phyloP scores from a whole-genome alignment of 2,888 invertebrate species.

The Muschampia plurimacula region DNA sequence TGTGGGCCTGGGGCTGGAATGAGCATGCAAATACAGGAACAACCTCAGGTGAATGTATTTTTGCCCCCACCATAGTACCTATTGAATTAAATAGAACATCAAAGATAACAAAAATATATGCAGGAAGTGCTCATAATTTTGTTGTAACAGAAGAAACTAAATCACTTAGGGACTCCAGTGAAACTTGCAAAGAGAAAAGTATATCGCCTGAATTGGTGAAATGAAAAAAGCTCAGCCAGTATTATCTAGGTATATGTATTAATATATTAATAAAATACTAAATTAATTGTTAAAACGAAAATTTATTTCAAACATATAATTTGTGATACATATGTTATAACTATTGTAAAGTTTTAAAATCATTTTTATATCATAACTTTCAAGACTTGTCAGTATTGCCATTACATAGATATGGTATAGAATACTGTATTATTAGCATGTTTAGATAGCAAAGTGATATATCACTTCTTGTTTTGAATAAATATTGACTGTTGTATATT shows the following conservation, averaged over 20 bases:
- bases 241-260: background rate
- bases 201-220: constrained; percentile 5
- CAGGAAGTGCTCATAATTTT: constrained; percentile 80
- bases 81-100: constrained; percentile 48
- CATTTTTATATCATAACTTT: constrained; percentile 25
- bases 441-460: constrained; percentile 2
- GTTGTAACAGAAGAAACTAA: constrained; percentile 55
- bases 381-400: constrained; percentile 23
- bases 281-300: constrained; percentile 15
- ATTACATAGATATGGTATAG: constrained; percentile 8
- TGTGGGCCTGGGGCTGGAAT: constrained; percentile 96
- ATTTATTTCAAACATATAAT: constrained; percentile 35
- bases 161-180: background rate
- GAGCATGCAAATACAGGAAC: constrained; percentile 95
- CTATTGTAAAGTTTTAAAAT: constrained; percentile 35
- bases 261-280: constrained; percentile 7
- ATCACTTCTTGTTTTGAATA: background rate
- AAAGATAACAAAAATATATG: constrained; percentile 65
- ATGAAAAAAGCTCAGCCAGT: background rate
- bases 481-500: constrained; percentile 13
- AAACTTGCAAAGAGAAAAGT: background rate
- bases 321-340: constrained; percentile 28
- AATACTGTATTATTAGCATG: constrained; percentile 13
- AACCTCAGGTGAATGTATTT: constrained; percentile 58
- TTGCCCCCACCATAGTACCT: constrained; percentile 64